Evolutionary conservation across 2,797 vertebrate genomes (phyloP), one percentile per base, ranked within the genome.

Genomic region (Sebastes itinus): DNA sequence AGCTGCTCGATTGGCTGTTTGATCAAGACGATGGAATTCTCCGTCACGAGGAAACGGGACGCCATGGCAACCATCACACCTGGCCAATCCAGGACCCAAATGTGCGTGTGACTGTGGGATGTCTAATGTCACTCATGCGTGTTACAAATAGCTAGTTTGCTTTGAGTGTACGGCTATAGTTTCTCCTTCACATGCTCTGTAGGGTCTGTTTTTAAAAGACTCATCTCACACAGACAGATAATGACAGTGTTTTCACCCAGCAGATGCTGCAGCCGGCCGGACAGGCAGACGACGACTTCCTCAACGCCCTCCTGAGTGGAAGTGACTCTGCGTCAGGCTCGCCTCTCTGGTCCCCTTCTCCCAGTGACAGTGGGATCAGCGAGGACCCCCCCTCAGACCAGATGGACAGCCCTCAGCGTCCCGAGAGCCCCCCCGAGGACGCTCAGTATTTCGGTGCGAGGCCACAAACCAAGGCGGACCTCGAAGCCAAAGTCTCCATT

Each of bases 1-100:
- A 99, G 69, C 93, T 99, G 63, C 96, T 99, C 30, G 97, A 99
- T 84, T 96, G 98, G 73, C 95, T 99, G 22, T 99, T 99, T n/a
- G 98, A 99, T 89, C 94, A 90, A 49, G 97, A 97, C 62, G 96
- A 98, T 0, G 97, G 97, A 16, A 96, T 98, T 84, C 96, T 99
- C 49, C 92, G 95, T 0, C 91, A 96, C 0, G 92, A 97, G 72
- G 96, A 96, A 80, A 78, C 96, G 10, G 89, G 83, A 75, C 92
- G 91, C 23, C 92, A 90, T 2, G 81, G 77, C 3, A 81, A 82
- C 7, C 89, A 82, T 2, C 91, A 87, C 10, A 27, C 79, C 82
- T 97, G 97, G 97, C 88, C 90, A 55, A 83, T 64, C 6, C 75
- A 87, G 2, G 87, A 95, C 70, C 92, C 92, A 6, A 92, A 92